A percentile compares a stretch with the other conserved stretches of the same genome.
Evolutionary conservation across 2,797 vertebrate genomes (phyloP).

Genomic region (Intellagama lesueurii): DNA sequence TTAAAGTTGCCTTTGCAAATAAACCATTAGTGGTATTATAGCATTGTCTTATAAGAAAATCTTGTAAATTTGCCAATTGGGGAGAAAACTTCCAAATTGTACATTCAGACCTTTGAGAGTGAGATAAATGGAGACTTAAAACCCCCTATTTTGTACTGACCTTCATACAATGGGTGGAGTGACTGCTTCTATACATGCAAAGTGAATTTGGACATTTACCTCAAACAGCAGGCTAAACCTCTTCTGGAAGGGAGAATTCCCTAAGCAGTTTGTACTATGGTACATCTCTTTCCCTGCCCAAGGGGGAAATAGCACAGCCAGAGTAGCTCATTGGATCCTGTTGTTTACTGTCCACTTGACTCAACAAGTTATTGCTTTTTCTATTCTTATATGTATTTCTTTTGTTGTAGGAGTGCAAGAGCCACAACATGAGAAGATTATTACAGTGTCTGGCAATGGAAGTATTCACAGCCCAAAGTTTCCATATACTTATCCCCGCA

Average conservation of each 20-base stretch:
- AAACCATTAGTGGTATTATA: neutral
- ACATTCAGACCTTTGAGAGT: no score
- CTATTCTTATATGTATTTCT: conserved; percentile 59
- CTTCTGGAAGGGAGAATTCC: neutral
- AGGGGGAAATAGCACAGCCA: neutral
- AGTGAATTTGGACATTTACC: neutral
- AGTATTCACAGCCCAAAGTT: conserved; percentile 94
- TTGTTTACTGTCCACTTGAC: neutral
- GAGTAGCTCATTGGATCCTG: neutral
- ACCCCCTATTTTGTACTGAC: no score
- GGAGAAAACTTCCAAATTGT: neutral
- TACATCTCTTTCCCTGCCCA: neutral
- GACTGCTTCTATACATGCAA: neutral
- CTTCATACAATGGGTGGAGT: neutral
- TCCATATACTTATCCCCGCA: conserved; percentile 92
- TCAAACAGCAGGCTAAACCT: neutral
- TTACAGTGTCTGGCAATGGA: conserved; percentile 91
- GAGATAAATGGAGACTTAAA: no score
- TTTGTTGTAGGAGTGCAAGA: conserved; percentile 91
- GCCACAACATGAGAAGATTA: conserved; percentile 93
- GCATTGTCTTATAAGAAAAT: neutral
- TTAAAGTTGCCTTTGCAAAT: neutral
- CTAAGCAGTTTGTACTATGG: neutral
- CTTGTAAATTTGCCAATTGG: neutral
- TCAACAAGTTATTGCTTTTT: conserved; percentile 1